Evolutionary conservation across 2,113 vertebrate genomes (phyloP).

Genomic region (Zosterops borbonicus): DNA sequence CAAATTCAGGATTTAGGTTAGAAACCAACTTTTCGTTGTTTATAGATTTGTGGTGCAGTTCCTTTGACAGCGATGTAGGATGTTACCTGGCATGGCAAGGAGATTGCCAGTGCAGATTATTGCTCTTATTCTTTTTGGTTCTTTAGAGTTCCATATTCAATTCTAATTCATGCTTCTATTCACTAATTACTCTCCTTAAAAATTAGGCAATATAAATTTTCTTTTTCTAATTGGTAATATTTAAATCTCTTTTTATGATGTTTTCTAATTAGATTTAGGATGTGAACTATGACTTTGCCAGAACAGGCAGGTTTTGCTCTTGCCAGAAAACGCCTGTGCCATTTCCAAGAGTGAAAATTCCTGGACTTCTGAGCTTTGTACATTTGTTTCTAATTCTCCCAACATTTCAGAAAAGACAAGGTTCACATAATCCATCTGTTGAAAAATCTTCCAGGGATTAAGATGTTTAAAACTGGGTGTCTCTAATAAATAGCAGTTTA

Average conservation of each 20-base stretch:
- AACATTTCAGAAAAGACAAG: not conserved
- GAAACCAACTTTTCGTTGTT: not conserved
- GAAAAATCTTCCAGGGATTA: constrained; percentile 22
- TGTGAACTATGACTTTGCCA: not conserved
- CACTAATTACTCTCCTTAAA: not conserved
- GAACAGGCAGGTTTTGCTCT: not conserved
- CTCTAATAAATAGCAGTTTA: not conserved
- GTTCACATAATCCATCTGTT: not conserved
- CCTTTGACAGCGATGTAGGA: not conserved
- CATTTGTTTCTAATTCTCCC: constrained; percentile 45
- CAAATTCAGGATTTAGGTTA: not conserved
- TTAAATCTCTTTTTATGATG: not conserved
- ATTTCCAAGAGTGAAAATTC: constrained; percentile 11
- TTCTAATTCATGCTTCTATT: not conserved
- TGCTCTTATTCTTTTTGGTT: not conserved
- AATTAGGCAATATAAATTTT: not conserved
- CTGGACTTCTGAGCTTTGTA: not conserved
- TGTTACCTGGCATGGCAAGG: not conserved
- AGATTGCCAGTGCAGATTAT: not conserved
- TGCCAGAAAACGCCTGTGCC: not conserved
- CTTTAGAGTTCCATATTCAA: not conserved
- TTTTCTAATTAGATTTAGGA: not conserved
- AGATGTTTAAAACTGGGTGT: not conserved
- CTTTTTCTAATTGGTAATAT: not conserved
- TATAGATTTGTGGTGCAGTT: not conserved